Evolutionary conservation across 2,113 vertebrate species (phyloP), one percentile per base, ranked within the genome.

Genomic region (Eulemur macaco): DNA sequence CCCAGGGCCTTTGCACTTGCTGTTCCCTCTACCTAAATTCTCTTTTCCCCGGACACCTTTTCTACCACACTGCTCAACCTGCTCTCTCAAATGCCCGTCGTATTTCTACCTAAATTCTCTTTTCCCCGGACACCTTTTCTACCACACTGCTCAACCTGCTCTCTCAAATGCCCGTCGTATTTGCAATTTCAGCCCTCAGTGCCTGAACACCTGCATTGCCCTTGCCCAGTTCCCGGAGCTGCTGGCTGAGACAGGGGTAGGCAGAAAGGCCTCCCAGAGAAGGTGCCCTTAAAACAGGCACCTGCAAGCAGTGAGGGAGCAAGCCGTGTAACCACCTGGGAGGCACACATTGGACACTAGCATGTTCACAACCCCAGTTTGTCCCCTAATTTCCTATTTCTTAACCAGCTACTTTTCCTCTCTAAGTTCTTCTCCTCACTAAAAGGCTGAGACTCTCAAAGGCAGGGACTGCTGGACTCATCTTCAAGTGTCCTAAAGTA

Each of bases 271-370:
- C 52, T 64, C n/a, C 58, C 18, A 7, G 34, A 52, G 68, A 71
- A 58, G 63, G n/a, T 5, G 52, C 1, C 39, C 60, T 6, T 50
- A 21, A 45, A 69, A 31, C 39, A 37, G 29, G 78, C 85, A 45
- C 52, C 73, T 64, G 29, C 25, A 69, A 27, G 45, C 45, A 20
- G 20, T 1, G 8, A 34, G 27, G 3, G 17, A 52, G 47, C 0
- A 0, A 34, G 42, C 8, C 0, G 0, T 0, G 47, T 29, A 37
- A 6, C 37, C 34, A 4, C 6, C 3, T 9, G 25, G 23, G 39
- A 68, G 27, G 23, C 15, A 25, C 42, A 2, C 18, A 11, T 0
- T 1, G 1, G 80, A n/a, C 45, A 15, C 17, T 0, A 0, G 23
- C 10, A 12, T 0, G 31, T 13, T 11, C 42, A 39, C 45, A 81